Evolutionary conservation across 2,113 vertebrate species (phyloP).

Genomic region (Albula goreensis): DNA sequence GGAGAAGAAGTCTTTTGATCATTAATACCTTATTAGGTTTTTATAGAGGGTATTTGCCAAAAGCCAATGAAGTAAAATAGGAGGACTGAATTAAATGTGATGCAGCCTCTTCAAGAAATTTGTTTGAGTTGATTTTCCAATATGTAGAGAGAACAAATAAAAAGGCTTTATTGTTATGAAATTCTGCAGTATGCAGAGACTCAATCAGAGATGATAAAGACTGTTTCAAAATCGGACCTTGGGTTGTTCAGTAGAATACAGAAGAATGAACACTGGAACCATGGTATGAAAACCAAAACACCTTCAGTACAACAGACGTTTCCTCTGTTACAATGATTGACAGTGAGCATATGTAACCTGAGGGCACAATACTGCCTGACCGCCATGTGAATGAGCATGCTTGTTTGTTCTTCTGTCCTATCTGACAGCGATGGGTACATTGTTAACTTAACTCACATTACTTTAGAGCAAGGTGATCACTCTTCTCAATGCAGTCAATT

Average conservation of each 20-base stretch:
- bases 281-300: background rate
- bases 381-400: background rate
- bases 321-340: background rate
- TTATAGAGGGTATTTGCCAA: background rate
- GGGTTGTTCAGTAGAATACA: background rate
- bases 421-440: constrained; percentile 6
- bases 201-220: background rate
- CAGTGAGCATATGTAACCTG: background rate
- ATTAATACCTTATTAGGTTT: background rate
- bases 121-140: background rate
- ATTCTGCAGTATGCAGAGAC: background rate
- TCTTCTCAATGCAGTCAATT: background rate
- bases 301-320: background rate
- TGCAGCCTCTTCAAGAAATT: background rate
- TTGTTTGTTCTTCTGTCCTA: background rate
- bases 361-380: background rate
- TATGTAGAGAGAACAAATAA: background rate
- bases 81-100: background rate
- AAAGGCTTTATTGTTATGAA: background rate
- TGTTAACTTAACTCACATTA: background rate
- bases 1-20: background rate
- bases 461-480: background rate
- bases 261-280: background rate
- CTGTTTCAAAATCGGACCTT: background rate
- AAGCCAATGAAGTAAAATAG: background rate